phyloP scores from a whole-genome alignment of 92 coral and sea anemone genomes.

The Phymanthus crucifer region DNA sequence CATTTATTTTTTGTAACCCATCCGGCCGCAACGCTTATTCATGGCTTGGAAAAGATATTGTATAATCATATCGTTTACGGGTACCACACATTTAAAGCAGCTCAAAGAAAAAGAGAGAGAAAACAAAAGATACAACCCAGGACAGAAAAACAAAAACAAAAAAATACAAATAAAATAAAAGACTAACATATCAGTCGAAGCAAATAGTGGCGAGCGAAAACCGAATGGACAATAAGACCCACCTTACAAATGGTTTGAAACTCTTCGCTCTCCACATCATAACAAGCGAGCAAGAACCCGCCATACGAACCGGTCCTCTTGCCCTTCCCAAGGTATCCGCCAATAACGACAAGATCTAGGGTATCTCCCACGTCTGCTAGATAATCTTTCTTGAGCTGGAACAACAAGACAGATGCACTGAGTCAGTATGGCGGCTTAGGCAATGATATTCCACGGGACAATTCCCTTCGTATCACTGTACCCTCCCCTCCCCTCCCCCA shows the following conservation, averaged over 20 bases:
- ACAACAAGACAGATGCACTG: not conserved
- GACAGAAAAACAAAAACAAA: not conserved
- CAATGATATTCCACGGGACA: no score
- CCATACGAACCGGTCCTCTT: conserved; percentile 95
- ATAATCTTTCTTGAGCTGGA: conserved; percentile 95
- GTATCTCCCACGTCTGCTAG: conserved; percentile 96
- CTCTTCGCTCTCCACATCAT: conserved; percentile 91
- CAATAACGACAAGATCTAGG: conserved; percentile 84
- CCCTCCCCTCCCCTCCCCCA: not conserved
- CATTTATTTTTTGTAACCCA: no score
- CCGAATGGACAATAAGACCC: not conserved
- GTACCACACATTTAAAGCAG: no score
- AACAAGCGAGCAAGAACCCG: conserved; percentile 91
- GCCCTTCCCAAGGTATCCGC: conserved; percentile 95
- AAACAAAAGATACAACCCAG: not conserved
- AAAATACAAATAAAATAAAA: not conserved
- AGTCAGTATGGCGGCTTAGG: no score
- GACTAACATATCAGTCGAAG: no score
- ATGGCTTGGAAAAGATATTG: no score
- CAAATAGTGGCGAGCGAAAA: not conserved
- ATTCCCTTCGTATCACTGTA: not conserved
- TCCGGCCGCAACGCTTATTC: no score
- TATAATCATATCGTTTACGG: no score
- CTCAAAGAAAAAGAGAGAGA: not conserved
- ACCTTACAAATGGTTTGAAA: conserved; percentile 97